Conservation (phyloP, 2,888 invertebrate genomes). For the Tipula helvola region DNA sequence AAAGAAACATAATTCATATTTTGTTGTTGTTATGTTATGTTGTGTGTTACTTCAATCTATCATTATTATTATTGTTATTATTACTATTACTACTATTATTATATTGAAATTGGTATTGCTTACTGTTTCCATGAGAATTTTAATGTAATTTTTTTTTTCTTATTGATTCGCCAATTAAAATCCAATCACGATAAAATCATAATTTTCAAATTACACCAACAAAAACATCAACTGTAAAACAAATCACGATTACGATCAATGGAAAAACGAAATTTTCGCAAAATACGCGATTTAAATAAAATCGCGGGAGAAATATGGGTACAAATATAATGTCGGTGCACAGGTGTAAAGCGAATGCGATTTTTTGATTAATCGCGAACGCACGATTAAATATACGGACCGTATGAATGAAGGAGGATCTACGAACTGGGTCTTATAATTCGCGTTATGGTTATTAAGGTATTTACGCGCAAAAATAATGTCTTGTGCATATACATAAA, state of each 20-base stretch:
- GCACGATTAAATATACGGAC: background rate
- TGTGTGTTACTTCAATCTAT: background rate
- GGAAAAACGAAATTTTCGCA: background rate
- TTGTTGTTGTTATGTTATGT: background rate
- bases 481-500: background rate
- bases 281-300: background rate
- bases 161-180: slow-evolving; percentile 9
- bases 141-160: slow-evolving; percentile 4
- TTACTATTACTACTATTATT: background rate
- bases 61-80: background rate
- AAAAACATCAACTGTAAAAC: background rate
- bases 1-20: background rate
- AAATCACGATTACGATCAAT: slow-evolving; percentile 4
- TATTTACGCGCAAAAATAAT: background rate
- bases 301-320: background rate
- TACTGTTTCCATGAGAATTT: slow-evolving; percentile 7
- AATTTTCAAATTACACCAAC: background rate
- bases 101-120: slow-evolving; percentile 5
- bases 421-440: background rate
- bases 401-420: background rate
- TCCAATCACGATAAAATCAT: slow-evolving; percentile 7
- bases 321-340: background rate
- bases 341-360: background rate
- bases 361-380: background rate
- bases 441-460: background rate